Evolutionary conservation across 2,888 invertebrate species (phyloP).

Genomic region (Liodrosophila aerea): DNA sequence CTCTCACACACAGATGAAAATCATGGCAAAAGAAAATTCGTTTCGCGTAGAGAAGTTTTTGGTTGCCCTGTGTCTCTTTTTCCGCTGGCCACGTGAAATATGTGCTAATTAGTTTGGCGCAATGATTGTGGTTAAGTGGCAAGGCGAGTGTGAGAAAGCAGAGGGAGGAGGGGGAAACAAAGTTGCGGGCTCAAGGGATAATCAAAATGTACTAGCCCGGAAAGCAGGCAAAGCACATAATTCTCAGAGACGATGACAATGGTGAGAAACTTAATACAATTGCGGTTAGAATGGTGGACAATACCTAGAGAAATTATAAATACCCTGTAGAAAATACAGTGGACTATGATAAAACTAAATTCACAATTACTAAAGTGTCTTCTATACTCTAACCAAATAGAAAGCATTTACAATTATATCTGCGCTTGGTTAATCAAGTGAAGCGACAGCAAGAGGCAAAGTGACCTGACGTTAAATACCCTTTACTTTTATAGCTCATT

Average conservation of each 20-base stretch:
- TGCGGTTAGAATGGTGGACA: background rate
- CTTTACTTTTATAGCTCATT: too few relatives aligned
- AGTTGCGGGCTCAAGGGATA: background rate
- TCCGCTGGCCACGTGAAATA: constrained; percentile 62
- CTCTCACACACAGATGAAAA: constrained; percentile 38
- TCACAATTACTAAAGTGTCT: too few relatives aligned
- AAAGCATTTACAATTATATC: constrained; percentile 75
- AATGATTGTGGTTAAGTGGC: constrained; percentile 45
- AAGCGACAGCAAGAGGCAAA: constrained; percentile 24
- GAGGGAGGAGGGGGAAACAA: too few relatives aligned
- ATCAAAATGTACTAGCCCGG: background rate
- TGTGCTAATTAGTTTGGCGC: constrained; percentile 71
- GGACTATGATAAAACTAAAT: too few relatives aligned
- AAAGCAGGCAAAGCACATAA: background rate
- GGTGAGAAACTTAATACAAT: background rate
- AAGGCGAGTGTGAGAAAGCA: background rate
- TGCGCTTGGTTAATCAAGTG: constrained; percentile 78
- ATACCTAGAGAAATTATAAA: background rate
- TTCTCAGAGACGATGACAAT: constrained; percentile 6
- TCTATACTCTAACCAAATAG: constrained; percentile 9
- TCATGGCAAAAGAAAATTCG: constrained; percentile 56
- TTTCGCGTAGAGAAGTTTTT: constrained; percentile 39
- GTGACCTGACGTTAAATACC: too few relatives aligned
- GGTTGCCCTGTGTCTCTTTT: constrained; percentile 22
- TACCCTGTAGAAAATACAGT: background rate